Conservation (phyloP, 2,113 vertebrate genomes). For the Oreochromis tanganicae region DNA sequence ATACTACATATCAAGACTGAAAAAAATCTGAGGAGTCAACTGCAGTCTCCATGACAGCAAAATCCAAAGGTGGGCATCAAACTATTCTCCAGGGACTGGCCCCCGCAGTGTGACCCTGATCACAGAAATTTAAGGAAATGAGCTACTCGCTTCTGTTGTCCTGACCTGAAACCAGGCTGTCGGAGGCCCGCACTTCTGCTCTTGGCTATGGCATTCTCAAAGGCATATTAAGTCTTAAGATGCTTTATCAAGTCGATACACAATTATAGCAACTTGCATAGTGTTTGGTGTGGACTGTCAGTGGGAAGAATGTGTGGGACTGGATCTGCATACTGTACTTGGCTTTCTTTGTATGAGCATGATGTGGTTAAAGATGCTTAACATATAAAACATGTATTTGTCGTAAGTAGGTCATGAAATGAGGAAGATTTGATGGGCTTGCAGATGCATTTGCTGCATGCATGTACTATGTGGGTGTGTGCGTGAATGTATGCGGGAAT, state of each 20-base stretch:
- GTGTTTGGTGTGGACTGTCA: background rate
- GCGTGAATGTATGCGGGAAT: background rate
- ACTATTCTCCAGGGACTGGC: slow-evolving; percentile 14
- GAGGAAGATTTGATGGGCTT: background rate
- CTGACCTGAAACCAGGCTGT: slow-evolving; percentile 5
- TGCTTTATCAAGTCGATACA: slow-evolving; percentile 2
- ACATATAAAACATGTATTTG: slow-evolving; percentile 37
- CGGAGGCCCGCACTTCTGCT: background rate
- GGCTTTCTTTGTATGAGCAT: slow-evolving; percentile 1
- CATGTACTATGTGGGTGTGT: background rate
- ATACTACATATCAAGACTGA: background rate
- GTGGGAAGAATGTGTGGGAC: slow-evolving; percentile 50
- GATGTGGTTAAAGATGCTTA: slow-evolving; percentile 8
- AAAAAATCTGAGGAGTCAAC: slow-evolving; percentile 20
- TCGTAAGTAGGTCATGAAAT: slow-evolving; percentile 36
- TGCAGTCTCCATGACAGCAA: slow-evolving; percentile 52
- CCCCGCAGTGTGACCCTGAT: slow-evolving; percentile 44
- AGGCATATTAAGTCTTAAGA: slow-evolving; percentile 10
- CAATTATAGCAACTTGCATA: slow-evolving; percentile 6
- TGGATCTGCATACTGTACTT: slow-evolving; percentile 38
- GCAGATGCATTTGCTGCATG: background rate
- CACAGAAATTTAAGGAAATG: slow-evolving; percentile 1
- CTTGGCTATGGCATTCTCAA: slow-evolving; percentile 1
- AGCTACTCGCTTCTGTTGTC: background rate
- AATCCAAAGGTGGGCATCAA: slow-evolving; percentile 30